phyloP scores from a whole-genome alignment of 2,888 invertebrate genomes.

The Rhingia rostrata region DNA sequence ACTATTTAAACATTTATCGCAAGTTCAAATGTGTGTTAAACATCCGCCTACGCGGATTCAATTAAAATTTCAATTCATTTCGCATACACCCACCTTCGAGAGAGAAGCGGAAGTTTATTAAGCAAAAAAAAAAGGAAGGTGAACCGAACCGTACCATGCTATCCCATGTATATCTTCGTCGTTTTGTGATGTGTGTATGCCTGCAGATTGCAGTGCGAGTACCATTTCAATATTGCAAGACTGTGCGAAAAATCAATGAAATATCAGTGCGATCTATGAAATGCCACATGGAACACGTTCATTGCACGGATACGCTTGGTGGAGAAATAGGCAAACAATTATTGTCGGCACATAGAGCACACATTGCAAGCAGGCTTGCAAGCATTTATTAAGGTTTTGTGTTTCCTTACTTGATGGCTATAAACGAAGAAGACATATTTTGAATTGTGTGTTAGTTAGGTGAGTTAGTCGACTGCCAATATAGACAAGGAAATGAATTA shows the following conservation, averaged over 20 bases:
- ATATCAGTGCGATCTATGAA: conserved; percentile 2
- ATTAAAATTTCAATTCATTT: conserved; percentile 73
- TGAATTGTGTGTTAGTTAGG: background rate
- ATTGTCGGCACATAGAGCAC: conserved; percentile 1
- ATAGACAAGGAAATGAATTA: background rate
- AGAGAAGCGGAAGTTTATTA: conserved; percentile 65
- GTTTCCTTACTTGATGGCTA: background rate
- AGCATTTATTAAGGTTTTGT: background rate
- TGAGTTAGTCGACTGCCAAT: background rate
- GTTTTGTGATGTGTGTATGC: too few relatives aligned
- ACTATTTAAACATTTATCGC: conserved; percentile 72
- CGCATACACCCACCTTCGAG: conserved; percentile 65
- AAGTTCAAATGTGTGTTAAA: conserved; percentile 68
- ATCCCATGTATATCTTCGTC: background rate
- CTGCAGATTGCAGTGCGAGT: too few relatives aligned
- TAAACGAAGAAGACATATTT: background rate
- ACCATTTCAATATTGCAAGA: too few relatives aligned
- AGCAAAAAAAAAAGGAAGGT: conserved; percentile 34
- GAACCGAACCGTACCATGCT: conserved; percentile 16
- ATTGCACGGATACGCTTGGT: background rate
- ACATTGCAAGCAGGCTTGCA: background rate
- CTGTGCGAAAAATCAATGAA: conserved; percentile 1
- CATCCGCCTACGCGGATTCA: conserved; percentile 73
- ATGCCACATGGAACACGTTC: background rate
- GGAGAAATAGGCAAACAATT: background rate